Evolutionary conservation across 2,113 vertebrate species (phyloP).

Genomic region (Sinocyclocheilus anshuiensis): DNA sequence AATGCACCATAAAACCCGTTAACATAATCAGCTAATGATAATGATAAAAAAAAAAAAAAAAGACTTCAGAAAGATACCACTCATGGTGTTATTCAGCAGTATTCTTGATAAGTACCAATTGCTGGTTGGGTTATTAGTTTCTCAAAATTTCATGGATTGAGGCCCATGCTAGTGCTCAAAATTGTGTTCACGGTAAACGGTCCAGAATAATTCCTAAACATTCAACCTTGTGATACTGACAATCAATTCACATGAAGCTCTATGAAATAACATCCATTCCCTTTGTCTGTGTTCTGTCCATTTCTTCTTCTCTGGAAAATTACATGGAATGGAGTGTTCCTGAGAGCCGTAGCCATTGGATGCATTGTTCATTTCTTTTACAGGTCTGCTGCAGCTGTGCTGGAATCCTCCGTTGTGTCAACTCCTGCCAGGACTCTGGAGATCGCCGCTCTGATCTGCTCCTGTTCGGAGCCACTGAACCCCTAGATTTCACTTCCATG

Average conservation of each 20-base stretch:
- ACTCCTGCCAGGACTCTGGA: slow-evolving; percentile 34
- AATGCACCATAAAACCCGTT: not conserved
- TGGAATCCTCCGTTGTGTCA: not conserved
- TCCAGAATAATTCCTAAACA: not conserved
- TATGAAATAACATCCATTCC: slow-evolving; percentile 4
- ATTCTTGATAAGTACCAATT: not conserved
- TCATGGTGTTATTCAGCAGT: not conserved
- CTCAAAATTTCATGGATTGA: not conserved
- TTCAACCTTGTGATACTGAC: not conserved
- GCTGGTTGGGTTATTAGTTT: not conserved
- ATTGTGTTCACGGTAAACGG: not conserved
- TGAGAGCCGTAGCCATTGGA: not conserved
- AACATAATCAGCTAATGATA: not conserved
- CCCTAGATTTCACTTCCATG: slow-evolving; percentile 7
- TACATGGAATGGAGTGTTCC: slow-evolving; percentile 28
- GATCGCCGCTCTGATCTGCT: slow-evolving; percentile 25
- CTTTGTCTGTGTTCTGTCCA: slow-evolving; percentile 6
- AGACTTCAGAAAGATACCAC: not conserved
- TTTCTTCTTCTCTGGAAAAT: slow-evolving; percentile 35
- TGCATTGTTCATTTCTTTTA: slow-evolving; percentile 35
- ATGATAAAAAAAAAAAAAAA: not conserved
- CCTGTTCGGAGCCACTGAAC: slow-evolving; percentile 16
- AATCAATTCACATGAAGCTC: not conserved
- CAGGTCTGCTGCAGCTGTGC: slow-evolving; percentile 29
- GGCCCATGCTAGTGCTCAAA: not conserved